Evolutionary conservation across 2,797 vertebrate species (phyloP).

Genomic region (Zenarchopterus dispar): DNA sequence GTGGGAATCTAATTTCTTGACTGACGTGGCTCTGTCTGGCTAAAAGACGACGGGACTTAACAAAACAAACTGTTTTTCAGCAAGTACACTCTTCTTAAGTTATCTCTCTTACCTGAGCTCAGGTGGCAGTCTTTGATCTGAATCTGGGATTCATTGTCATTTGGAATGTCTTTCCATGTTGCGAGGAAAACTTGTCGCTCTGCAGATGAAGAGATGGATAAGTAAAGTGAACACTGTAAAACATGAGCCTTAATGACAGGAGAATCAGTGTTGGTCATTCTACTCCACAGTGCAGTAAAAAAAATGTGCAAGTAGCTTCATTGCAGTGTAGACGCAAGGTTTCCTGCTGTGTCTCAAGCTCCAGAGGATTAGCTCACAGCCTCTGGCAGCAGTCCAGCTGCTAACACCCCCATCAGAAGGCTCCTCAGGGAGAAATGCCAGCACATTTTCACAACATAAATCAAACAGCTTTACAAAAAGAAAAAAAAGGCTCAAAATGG

Average conservation of each 20-base stretch:
- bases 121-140: slow-evolving; percentile 96
- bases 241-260: neutral
- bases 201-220: slow-evolving; percentile 64
- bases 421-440: slow-evolving; percentile 35
- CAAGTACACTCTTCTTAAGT: slow-evolving; percentile 9
- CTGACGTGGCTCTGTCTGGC: neutral
- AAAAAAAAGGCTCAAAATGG: neutral
- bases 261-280: neutral
- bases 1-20: slow-evolving; percentile 23
- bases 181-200: slow-evolving; percentile 96
- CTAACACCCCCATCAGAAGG: slow-evolving; percentile 35
- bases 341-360: slow-evolving; percentile 41
- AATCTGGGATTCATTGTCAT: slow-evolving; percentile 94
- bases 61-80: neutral
- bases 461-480: slow-evolving; percentile 24
- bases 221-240: slow-evolving; percentile 4
- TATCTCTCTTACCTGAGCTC: slow-evolving; percentile 85
- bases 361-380: slow-evolving; percentile 32
- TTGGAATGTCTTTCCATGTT: slow-evolving; percentile 98
- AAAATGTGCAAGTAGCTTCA: slow-evolving; percentile 5
- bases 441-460: slow-evolving; percentile 39
- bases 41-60: slow-evolving; percentile 4
- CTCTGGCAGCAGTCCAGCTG: slow-evolving; percentile 40
- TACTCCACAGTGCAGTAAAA: neutral
- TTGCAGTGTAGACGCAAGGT: slow-evolving; percentile 15